Base-by-base conservation (phyloP, 2,113 vertebrate genomes). In the Sander vitreus region DNA sequence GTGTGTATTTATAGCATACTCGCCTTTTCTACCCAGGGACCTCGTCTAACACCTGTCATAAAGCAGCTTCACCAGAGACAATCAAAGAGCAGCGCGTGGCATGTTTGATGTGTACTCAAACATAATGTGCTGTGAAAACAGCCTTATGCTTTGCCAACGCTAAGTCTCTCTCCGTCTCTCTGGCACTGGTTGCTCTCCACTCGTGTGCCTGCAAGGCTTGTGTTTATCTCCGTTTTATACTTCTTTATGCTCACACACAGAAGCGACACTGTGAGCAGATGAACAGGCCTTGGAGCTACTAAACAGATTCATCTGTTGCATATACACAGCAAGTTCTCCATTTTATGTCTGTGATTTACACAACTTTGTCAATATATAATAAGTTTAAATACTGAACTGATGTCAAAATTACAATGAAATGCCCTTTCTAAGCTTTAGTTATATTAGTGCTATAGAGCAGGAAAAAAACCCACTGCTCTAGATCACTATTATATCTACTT, bases 71-170 rank as follows among this genome's bases (percentile, higher is more conserved):
- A 89, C 95, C 95, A 96, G 95, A 96, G 93, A 94, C 96, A 95
- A 96, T 96, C 96, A 96, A 95, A 96, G 95, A 96, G 90, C 83
- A 92, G 93, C 91, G 94, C 86, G 92, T 95, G 94, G 94, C 95
- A 94, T 96, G 94, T 97, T 97, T 97, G 96, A 97, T 97, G 96
- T 97, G 95, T 96, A 95, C 93, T 93, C 91, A 93, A 89, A 89
- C 95, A 94, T 96, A 95, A 95, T 95, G 87, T 95, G 94, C 94
- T 97, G 94, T 87, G 95, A 96, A 96, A 97, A 96, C 94, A 92
- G 96, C 95, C 94, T 84, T 15, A 1, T 18, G 39, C 72, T 86
- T 66, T 90, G 85, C 90, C 85, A 89, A 72, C 11, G 18, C 45
- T 45, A 74, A 64, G 80, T 81, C 85, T 72, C 1, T 10, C 66